Evolutionary conservation across 2,113 vertebrate genomes (phyloP).

Genomic region (Cairina moschata): DNA sequence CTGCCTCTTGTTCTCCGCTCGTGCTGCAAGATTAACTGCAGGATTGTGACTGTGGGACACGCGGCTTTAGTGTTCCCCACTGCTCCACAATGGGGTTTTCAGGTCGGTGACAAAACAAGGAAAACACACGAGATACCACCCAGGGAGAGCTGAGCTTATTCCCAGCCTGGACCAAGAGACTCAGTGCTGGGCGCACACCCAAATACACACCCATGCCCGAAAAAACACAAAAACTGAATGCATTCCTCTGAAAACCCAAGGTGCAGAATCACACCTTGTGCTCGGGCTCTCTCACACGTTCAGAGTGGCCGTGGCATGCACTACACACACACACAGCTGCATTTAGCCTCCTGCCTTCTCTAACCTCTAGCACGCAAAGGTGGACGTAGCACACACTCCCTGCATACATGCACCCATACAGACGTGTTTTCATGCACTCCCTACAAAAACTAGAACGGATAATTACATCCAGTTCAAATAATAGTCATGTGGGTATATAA

Average conservation of each 20-base stretch:
- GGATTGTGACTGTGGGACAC: conserved; percentile 48
- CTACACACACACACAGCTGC: accelerated
- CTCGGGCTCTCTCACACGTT: accelerated
- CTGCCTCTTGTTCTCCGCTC: neutral
- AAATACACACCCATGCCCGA: neutral
- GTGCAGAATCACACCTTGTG: neutral
- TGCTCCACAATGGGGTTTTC: neutral
- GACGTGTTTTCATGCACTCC: neutral
- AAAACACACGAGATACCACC: neutral
- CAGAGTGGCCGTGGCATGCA: neutral
- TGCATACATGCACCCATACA: accelerated
- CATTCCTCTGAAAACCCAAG: neutral
- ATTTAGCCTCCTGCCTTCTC: neutral
- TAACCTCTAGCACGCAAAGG: neutral
- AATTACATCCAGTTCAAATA: neutral
- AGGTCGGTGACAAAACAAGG: neutral
- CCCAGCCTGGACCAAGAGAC: neutral
- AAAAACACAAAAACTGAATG: neutral
- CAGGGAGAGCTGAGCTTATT: neutral
- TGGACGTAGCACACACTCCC: neutral
- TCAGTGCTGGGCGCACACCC: neutral
- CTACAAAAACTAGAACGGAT: neutral
- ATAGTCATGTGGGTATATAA: neutral
- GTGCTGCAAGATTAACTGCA: conserved; percentile 16
- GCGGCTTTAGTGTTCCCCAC: neutral